Conservation (phyloP, 1,140 invertebrate genomes). For the Rhynchophorus ferrugineus region DNA sequence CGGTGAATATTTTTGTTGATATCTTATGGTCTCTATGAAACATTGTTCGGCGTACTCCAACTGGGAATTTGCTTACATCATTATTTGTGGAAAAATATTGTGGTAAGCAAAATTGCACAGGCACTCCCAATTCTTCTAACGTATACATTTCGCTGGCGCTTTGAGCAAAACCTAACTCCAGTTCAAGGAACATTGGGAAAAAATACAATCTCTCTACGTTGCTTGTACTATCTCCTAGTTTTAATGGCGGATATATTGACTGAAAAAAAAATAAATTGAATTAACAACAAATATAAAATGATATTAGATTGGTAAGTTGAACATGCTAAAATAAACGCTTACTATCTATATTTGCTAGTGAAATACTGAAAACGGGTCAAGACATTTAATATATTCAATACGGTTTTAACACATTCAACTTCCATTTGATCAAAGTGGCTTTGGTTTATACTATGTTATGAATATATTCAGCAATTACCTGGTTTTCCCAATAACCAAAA, state of each 20-base stretch:
- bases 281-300: background rate
- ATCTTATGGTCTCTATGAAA: conserved; percentile 1
- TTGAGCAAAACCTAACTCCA: conserved; percentile 26
- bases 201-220: conserved; percentile 24
- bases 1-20: background rate
- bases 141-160: conserved; percentile 20
- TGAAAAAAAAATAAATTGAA: too few relatives aligned
- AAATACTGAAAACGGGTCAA: background rate
- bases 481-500: conserved; percentile 21
- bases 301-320: too few relatives aligned
- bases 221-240: conserved; percentile 12
- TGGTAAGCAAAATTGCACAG: conserved; percentile 25
- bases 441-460: conserved; percentile 7
- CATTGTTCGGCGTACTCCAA: background rate
- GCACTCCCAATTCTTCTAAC: conserved; percentile 16
- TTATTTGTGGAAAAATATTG: conserved; percentile 23
- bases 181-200: conserved; percentile 27
- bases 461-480: conserved; percentile 24
- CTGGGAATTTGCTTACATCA: background rate
- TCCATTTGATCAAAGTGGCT: conserved; percentile 9
- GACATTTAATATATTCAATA: background rate
- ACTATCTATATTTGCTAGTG: background rate
- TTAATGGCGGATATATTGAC: conserved; percentile 13
- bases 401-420: too few relatives aligned
- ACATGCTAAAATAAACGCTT: too few relatives aligned